These are phyloP conservation scores for Cheirogaleus medius DNA, from an alignment of 2,113 vertebrate species.

Conservation along the genomic window DNA sequence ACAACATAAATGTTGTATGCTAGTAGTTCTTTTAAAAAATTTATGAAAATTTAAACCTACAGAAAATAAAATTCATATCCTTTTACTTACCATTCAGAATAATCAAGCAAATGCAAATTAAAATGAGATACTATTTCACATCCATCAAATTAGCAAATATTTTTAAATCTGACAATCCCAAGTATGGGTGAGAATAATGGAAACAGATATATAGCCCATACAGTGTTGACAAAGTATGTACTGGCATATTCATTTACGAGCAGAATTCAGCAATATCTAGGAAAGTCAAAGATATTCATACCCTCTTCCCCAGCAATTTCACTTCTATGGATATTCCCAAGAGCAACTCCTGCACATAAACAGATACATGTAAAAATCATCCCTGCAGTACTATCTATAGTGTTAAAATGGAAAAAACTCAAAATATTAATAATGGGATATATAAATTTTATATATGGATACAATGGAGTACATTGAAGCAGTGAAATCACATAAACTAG, in stretches of 20 bases:
- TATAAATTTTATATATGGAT: background rate
- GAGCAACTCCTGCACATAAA: background rate
- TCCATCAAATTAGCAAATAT: background rate
- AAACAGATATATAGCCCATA: background rate
- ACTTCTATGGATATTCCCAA: background rate
- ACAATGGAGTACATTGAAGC: background rate
- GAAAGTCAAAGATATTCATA: background rate
- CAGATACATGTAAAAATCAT: background rate
- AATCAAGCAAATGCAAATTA: background rate
- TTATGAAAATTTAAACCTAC: background rate
- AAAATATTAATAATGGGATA: background rate
- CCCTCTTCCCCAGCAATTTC: background rate
- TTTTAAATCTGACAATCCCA: constrained; percentile 8
- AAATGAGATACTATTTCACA: background rate
- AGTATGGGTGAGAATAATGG: background rate
- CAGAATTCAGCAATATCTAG: background rate
- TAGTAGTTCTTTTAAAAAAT: background rate
- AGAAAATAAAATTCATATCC: constrained; percentile 1
- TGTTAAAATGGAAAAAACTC: background rate
- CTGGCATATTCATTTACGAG: background rate
- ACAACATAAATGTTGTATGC: background rate
- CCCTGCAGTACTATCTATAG: background rate
- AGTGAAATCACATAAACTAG: background rate
- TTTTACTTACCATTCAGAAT: background rate
- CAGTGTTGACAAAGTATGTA: background rate